Evolutionary conservation across 2,888 invertebrate genomes (phyloP).

Genomic region (Stegophylla sp.): DNA sequence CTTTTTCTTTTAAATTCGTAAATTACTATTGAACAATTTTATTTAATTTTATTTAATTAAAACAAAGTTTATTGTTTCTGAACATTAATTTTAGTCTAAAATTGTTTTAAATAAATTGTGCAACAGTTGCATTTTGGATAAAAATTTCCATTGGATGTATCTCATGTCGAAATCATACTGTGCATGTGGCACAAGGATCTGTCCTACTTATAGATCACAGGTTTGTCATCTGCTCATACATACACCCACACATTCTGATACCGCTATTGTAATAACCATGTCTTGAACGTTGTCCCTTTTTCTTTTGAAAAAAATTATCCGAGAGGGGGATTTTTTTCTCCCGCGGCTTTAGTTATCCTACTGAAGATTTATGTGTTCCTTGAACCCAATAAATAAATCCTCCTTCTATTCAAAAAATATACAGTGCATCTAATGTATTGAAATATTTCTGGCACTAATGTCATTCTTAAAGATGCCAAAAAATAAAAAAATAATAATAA

Average conservation of each 20-base stretch:
- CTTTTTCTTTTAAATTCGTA: too few relatives aligned
- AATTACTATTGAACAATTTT: too few relatives aligned
- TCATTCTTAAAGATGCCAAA: constrained; percentile 37
- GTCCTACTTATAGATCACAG: constrained; percentile 53
- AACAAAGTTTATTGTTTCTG: too few relatives aligned
- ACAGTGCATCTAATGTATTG: constrained; percentile 24
- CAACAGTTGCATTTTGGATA: constrained; percentile 20
- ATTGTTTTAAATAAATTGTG: neutral
- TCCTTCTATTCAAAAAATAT: constrained; percentile 34
- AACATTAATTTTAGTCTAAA: too few relatives aligned
- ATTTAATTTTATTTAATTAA: too few relatives aligned
- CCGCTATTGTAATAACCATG: constrained; percentile 8
- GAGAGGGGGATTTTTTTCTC: constrained; percentile 28
- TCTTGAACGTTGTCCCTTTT: constrained; percentile 19
- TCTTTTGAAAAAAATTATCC: constrained; percentile 27
- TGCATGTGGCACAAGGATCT: constrained; percentile 58
- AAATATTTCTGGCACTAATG: constrained; percentile 54
- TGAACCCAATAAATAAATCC: constrained; percentile 29
- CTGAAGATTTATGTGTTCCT: neutral
- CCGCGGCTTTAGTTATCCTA: constrained; percentile 5
- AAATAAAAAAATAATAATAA: constrained; percentile 5
- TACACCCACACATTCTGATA: constrained; percentile 47
- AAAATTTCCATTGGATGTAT: constrained; percentile 22
- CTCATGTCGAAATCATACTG: constrained; percentile 21
- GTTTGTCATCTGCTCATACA: constrained; percentile 54